Evolutionary conservation across 1,140 invertebrate genomes (phyloP), one percentile per base, ranked within the genome.

Genomic region (Oryzaephilus surinamensis): DNA sequence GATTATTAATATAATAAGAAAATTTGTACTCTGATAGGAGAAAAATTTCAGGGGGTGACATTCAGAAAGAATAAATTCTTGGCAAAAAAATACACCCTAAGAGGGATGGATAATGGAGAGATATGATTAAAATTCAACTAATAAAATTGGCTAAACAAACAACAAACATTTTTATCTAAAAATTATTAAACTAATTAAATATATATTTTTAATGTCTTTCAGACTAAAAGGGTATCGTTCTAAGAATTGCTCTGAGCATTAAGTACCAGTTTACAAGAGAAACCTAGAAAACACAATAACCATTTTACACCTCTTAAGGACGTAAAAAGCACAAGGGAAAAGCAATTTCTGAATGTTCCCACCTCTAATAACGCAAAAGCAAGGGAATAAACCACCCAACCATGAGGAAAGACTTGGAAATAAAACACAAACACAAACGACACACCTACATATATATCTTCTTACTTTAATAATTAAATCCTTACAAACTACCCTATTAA

Each of bases 11-110:
- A 42, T 49, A 42, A 45, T 49, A 54, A 36, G 43, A 43, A 48
- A 52, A 54, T 54, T 58, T 58, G 57, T 58, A 58, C 57, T 59
- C 51, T 32, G 48, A 57, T 50, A 55, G 47, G 51, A 57, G 52
- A 51, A 51, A 44, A 23, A 24, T 30, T 18, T n/a, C n/a, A n/a
- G n/a, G n/a, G n/a, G n/a, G n/a, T n/a, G n/a, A n/a, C n/a, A n/a
- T n/a, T n/a, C n/a, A n/a, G n/a, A n/a, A n/a, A n/a, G n/a, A n/a
- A n/a, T n/a, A n/a, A n/a, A n/a, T n/a, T n/a, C n/a, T n/a, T n/a
- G n/a, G n/a, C n/a, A n/a, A n/a, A n/a, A n/a, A n/a, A n/a, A n/a
- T n/a, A n/a, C n/a, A n/a, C n/a, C n/a, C n/a, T n/a, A n/a, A n/a
- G n/a, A n/a, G n/a, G n/a, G n/a, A n/a, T n/a, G n/a, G n/a, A n/a